phyloP scores from a whole-genome alignment of 2,113 vertebrate species.

The Marcusenius ussheri region DNA sequence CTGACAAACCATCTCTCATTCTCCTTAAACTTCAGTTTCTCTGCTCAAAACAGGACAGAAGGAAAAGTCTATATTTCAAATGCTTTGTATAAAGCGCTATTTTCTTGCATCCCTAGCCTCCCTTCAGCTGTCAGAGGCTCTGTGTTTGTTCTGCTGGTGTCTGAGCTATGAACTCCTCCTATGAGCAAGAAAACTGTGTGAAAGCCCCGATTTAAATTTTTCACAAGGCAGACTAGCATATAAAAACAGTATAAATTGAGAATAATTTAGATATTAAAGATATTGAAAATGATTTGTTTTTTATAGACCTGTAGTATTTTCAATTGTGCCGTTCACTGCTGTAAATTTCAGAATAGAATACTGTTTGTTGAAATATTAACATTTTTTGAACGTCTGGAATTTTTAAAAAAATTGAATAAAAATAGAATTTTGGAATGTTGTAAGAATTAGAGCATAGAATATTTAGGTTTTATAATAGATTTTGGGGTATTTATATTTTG shows the following conservation, averaged over 20 bases:
- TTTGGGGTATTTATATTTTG: neutral
- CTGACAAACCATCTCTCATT: neutral
- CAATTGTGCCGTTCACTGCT: neutral
- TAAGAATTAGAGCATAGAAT: neutral
- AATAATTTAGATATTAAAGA: neutral
- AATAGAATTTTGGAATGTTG: neutral
- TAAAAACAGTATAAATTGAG: neutral
- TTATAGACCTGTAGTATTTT: neutral
- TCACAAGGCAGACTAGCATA: neutral
- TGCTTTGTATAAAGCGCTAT: neutral
- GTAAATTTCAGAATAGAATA: neutral
- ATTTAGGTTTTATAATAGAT: neutral
- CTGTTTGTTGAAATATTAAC: neutral
- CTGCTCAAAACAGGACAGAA: neutral
- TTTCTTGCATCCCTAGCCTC: neutral
- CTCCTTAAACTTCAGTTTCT: neutral
- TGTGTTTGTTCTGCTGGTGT: neutral
- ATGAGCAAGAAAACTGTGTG: neutral
- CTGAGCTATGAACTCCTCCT: neutral
- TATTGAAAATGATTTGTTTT: neutral
- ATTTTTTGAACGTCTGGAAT: neutral
- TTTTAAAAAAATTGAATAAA: neutral
- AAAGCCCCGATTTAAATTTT: neutral
- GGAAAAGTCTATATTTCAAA: neutral
- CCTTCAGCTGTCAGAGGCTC: neutral